These are phyloP conservation scores for Erpetoichthys calabaricus DNA, from an alignment of 2,797 vertebrate genomes.

Conservation along the genomic window DNA sequence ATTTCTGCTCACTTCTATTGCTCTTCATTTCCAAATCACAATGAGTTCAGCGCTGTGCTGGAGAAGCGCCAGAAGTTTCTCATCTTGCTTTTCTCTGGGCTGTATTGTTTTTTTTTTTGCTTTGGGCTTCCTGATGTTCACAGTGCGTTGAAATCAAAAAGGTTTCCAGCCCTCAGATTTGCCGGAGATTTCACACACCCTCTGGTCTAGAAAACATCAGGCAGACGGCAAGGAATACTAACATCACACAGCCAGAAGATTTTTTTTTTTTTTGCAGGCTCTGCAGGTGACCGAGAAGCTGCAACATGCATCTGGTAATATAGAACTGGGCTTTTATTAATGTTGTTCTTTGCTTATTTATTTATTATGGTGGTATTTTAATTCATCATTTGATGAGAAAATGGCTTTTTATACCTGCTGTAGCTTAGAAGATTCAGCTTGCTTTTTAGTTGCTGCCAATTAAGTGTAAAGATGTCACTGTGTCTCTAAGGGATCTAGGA, in stretches of 20 bases:
- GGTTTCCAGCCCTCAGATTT: slow-evolving; percentile 28
- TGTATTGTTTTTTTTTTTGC: slow-evolving; percentile 23
- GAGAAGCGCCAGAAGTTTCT: slow-evolving; percentile 47
- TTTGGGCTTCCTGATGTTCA: slow-evolving; percentile 37
- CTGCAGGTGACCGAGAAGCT: slow-evolving; percentile 45
- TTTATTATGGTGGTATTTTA: no score
- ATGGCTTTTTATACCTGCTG: not conserved
- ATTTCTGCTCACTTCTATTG: slow-evolving; percentile 33
- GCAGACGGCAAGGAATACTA: slow-evolving; percentile 21
- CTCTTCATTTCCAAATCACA: slow-evolving; percentile 29
- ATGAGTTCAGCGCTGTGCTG: slow-evolving; percentile 38
- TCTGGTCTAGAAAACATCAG: slow-evolving; percentile 14
- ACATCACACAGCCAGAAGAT: slow-evolving; percentile 20
- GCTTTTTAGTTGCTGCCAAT: slow-evolving; percentile 23
- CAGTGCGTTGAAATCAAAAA: slow-evolving; percentile 38
- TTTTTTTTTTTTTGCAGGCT: slow-evolving; percentile 14
- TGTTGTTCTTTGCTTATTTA: not conserved
- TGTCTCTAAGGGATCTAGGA: slow-evolving; percentile 18
- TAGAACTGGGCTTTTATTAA: slow-evolving; percentile 8
- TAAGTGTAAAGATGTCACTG: slow-evolving; percentile 23
- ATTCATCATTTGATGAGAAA: slow-evolving; percentile 15
- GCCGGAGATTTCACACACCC: slow-evolving; percentile 18
- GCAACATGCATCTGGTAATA: slow-evolving; percentile 59
- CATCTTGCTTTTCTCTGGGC: slow-evolving; percentile 35
- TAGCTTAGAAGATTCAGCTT: slow-evolving; percentile 4